These are phyloP conservation scores for Apostichopus parvimensis DNA, from an alignment of 35 echinoderm and acorn worm species.

Conservation along the genomic window DNA sequence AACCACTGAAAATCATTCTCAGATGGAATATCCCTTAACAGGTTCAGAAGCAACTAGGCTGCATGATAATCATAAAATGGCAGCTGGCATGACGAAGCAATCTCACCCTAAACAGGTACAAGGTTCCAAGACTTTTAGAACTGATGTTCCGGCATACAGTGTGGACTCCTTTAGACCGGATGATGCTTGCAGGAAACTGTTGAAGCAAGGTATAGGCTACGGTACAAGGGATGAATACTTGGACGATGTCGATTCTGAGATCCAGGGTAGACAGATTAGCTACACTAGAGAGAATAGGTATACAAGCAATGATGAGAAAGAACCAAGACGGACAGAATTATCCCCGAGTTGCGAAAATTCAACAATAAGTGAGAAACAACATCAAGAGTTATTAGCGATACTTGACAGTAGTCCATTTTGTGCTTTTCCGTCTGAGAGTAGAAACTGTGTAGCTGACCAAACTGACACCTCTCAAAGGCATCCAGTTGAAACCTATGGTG, in stretches of 20 bases:
- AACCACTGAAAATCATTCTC: neutral
- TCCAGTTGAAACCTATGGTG: too few relatives aligned
- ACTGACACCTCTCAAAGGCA: neutral
- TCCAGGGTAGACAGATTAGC: neutral
- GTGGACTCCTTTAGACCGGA: neutral
- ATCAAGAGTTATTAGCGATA: slow-evolving; percentile 17
- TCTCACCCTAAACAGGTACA: neutral
- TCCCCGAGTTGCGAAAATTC: neutral
- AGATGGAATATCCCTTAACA: too few relatives aligned
- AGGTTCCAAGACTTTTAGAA: neutral
- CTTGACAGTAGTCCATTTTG: slow-evolving; percentile 18
- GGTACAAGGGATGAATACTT: neutral
- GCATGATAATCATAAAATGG: neutral
- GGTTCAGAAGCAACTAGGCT: neutral
- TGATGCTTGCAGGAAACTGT: neutral
- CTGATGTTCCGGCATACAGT: neutral
- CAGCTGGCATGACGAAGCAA: neutral
- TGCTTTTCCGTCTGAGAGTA: neutral
- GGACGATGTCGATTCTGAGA: neutral
- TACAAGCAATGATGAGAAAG: neutral
- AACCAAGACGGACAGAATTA: neutral
- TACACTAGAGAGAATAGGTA: neutral
- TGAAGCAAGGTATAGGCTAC: neutral
- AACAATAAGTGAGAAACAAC: slow-evolving; percentile 19
- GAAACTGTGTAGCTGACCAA: neutral